phyloP scores from a whole-genome alignment of 2,113 vertebrate genomes.

The Eolophus roseicapilla region DNA sequence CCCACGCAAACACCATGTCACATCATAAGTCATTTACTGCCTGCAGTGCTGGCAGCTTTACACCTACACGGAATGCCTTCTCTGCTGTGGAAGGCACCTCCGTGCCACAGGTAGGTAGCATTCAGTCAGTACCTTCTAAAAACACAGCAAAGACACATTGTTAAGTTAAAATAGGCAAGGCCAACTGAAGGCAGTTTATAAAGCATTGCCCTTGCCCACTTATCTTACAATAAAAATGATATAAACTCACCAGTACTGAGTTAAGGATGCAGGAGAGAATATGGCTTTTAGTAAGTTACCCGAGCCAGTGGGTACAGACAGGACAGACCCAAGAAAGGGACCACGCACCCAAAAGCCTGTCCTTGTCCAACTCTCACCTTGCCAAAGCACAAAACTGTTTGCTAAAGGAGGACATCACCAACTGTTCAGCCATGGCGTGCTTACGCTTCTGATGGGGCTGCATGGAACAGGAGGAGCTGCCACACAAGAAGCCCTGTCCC shows the following conservation, averaged over 20 bases:
- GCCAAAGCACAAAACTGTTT: background rate
- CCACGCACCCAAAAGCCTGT: background rate
- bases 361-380: background rate
- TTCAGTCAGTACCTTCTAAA: background rate
- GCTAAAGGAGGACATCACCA: background rate
- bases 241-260: background rate
- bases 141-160: background rate
- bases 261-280: background rate
- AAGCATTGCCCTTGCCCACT: background rate
- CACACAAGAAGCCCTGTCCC: background rate
- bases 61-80: background rate
- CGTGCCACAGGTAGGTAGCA: background rate
- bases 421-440: background rate
- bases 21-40: background rate
- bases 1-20: background rate
- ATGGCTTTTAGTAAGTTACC: background rate
- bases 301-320: accelerated
- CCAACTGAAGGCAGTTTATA: background rate
- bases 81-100: background rate
- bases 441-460: background rate
- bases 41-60: background rate
- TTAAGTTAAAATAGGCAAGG: background rate
- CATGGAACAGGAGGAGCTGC: background rate
- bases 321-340: accelerated
- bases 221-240: background rate